Conservation (phyloP, 2,113 vertebrate species). For the Amazona vittata region DNA sequence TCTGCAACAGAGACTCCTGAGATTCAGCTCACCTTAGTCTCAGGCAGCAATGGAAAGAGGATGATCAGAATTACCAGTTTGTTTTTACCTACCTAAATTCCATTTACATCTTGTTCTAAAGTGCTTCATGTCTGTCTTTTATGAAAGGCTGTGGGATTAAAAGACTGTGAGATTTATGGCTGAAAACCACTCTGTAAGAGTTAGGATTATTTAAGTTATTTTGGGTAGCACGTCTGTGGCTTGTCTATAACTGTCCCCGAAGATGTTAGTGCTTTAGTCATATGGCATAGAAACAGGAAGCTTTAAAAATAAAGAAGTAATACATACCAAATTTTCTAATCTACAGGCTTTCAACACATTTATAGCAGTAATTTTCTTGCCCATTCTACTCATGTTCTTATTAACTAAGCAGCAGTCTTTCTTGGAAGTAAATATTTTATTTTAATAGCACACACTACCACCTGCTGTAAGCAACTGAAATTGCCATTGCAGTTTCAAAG, state of each 20-base stretch:
- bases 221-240: neutral
- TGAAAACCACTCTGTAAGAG: neutral
- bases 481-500: neutral
- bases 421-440: slow-evolving; percentile 37
- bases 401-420: slow-evolving; percentile 18
- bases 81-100: neutral
- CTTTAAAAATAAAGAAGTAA: neutral
- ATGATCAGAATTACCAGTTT: neutral
- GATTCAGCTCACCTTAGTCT: neutral
- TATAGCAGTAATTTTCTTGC: slow-evolving; percentile 13
- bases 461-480: slow-evolving; percentile 60
- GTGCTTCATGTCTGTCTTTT: neutral
- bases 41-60: neutral
- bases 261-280: neutral
- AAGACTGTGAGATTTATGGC: neutral
- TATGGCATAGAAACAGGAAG: neutral
- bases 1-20: neutral
- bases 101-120: neutral
- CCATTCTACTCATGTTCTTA: slow-evolving; percentile 8
- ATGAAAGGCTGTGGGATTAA: neutral
- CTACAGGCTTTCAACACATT: neutral
- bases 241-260: neutral
- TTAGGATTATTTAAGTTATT: neutral
- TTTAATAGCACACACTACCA: slow-evolving; percentile 64
- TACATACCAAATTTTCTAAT: neutral